These are phyloP conservation scores for Macrophya alboannulata DNA, from an alignment of 2,888 invertebrate species.

Conservation along the genomic window DNA sequence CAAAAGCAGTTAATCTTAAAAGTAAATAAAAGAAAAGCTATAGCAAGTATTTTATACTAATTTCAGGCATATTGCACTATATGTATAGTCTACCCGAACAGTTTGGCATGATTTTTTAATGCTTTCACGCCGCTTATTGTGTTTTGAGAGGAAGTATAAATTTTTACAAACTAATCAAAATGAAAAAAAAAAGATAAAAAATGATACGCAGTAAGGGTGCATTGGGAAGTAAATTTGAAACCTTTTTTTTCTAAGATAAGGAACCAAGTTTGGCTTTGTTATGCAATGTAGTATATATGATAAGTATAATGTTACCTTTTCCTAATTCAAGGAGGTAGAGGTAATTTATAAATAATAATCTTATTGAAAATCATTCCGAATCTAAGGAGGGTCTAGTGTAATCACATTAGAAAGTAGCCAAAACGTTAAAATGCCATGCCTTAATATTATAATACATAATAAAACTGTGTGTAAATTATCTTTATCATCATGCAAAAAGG, in stretches of 20 bases:
- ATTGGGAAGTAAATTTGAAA: neutral
- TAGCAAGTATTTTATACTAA: neutral
- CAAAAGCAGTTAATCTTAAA: slow-evolving; percentile 37
- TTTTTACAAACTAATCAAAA: neutral
- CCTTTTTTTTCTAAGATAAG: neutral
- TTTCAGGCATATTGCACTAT: neutral
- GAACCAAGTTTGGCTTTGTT: neutral
- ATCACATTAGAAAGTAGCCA: neutral
- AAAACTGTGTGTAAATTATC: neutral
- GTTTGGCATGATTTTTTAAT: neutral
- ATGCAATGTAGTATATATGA: neutral
- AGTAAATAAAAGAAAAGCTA: neutral
- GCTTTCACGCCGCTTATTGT: too few relatives aligned
- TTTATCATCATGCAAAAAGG: slow-evolving; percentile 18
- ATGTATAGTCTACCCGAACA: neutral
- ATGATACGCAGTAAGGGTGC: neutral
- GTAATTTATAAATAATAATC: neutral
- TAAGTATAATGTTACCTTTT: neutral
- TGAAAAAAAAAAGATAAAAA: neutral
- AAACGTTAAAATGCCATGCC: slow-evolving; percentile 11
- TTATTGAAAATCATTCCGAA: neutral
- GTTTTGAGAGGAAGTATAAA: neutral
- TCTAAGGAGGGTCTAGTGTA: neutral
- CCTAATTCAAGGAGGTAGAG: neutral
- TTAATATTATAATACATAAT: neutral